phyloP scores from a whole-genome alignment of 2,888 invertebrate species.

The Caenorhabditis sp. region DNA sequence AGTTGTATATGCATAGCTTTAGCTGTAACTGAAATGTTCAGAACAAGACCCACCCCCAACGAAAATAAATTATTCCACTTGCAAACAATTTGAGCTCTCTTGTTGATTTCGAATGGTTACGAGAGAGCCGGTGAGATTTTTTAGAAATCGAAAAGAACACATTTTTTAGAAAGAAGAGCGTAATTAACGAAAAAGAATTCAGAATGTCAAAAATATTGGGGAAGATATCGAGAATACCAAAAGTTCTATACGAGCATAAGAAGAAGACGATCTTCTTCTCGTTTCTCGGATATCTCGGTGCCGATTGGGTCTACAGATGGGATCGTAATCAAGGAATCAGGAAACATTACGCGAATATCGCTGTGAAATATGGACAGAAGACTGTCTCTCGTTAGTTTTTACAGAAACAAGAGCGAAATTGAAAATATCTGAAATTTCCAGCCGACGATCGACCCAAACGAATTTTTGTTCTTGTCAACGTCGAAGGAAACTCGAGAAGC shows the following conservation, averaged over 20 bases:
- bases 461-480: conserved; percentile 78
- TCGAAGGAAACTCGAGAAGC: conserved; percentile 75
- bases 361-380: conserved; percentile 74
- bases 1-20: neutral
- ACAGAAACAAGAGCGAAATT: no score
- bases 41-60: neutral
- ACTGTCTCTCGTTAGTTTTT: conserved; percentile 69
- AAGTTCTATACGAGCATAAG: conserved; percentile 75
- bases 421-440: no score
- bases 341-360: conserved; percentile 74
- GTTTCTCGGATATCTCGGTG: conserved; percentile 71
- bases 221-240: conserved; percentile 61
- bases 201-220: conserved; percentile 64
- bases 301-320: conserved; percentile 66
- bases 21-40: neutral
- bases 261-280: conserved; percentile 76
- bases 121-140: conserved; percentile 17
- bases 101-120: conserved; percentile 32
- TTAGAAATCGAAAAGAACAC: conserved; percentile 2
- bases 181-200: neutral
- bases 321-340: conserved; percentile 74
- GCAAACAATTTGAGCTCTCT: neutral
- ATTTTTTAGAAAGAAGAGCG: neutral
- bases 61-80: neutral
- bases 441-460: conserved; percentile 76